phyloP scores from a whole-genome alignment of 2,888 invertebrate genomes.

The Diplazon laetatorius region DNA sequence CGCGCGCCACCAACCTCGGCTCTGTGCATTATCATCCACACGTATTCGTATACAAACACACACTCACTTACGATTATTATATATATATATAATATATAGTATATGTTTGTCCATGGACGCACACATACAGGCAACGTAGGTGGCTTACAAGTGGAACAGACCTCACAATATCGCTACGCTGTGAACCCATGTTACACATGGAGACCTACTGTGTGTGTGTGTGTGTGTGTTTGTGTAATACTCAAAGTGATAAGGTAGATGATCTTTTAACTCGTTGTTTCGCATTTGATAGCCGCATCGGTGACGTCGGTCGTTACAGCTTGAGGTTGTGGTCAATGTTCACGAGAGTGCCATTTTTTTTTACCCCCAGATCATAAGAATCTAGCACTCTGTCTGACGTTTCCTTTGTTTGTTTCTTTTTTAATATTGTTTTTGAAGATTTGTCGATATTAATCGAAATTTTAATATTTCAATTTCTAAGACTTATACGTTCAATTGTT shows the following conservation, averaged over 20 bases:
- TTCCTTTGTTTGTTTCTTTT: no score
- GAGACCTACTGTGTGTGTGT: background rate
- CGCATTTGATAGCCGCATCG: slow-evolving; percentile 12
- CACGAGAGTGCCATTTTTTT: background rate
- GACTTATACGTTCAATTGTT: no score
- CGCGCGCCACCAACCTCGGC: slow-evolving; percentile 69
- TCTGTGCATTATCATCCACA: slow-evolving; percentile 34
- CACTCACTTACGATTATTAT: slow-evolving; percentile 45
- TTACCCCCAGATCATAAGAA: no score
- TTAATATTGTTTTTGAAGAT: no score
- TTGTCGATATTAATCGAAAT: no score
- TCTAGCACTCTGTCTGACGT: no score
- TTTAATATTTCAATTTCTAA: no score
- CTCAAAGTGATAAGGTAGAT: slow-evolving; percentile 5
- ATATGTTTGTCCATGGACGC: slow-evolving; percentile 1
- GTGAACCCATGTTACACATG: slow-evolving; percentile 15
- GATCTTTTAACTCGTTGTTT: slow-evolving; percentile 28
- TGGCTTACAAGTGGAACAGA: slow-evolving; percentile 40
- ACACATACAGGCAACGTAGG: background rate
- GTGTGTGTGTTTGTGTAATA: slow-evolving; percentile 3
- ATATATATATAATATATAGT: background rate
- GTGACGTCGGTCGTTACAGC: background rate
- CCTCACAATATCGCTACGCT: slow-evolving; percentile 47
- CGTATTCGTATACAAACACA: slow-evolving; percentile 41
- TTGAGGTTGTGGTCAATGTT: background rate